These are phyloP conservation scores for Macrobrachium rosenbergii DNA, from an alignment of 1,140 invertebrate species.

Conservation along the genomic window DNA sequence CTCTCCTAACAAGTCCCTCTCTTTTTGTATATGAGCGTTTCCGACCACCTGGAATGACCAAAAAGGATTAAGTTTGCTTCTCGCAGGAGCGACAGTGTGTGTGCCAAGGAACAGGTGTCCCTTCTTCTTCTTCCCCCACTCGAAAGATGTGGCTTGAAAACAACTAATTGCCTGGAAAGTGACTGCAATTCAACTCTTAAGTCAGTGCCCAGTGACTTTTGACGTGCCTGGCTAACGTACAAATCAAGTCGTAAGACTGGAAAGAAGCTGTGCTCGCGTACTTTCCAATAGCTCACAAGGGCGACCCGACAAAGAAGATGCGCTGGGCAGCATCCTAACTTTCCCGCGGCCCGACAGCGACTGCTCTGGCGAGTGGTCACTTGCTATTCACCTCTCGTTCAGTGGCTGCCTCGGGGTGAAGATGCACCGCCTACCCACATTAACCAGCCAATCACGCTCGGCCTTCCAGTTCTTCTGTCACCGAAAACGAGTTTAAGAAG, in stretches of 20 bases:
- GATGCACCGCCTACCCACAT: constrained; percentile 49
- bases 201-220: not conserved
- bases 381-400: constrained; percentile 62
- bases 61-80: too few species aligned
- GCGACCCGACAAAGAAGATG: constrained; percentile 15
- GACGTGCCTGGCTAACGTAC: not conserved
- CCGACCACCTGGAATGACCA: too few species aligned
- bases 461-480: constrained; percentile 6
- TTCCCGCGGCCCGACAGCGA: constrained; percentile 28
- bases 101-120: too few species aligned
- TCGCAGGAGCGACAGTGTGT: too few species aligned
- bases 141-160: too few species aligned
- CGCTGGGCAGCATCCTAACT: constrained; percentile 33
- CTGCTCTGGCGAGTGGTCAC: constrained; percentile 52
- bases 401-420: constrained; percentile 57
- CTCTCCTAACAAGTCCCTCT: constrained; percentile 11
- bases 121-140: too few species aligned
- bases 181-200: not conserved
- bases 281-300: constrained; percentile 26
- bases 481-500: constrained; percentile 12
- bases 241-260: not conserved
- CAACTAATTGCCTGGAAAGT: too few species aligned
- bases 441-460: constrained; percentile 56
- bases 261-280: not conserved
- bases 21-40: not conserved